A percentile compares a stretch with the other conserved stretches of the same genome.
phyloP scores from a whole-genome alignment of 2,888 invertebrate species.

The Tortrix viridana region DNA sequence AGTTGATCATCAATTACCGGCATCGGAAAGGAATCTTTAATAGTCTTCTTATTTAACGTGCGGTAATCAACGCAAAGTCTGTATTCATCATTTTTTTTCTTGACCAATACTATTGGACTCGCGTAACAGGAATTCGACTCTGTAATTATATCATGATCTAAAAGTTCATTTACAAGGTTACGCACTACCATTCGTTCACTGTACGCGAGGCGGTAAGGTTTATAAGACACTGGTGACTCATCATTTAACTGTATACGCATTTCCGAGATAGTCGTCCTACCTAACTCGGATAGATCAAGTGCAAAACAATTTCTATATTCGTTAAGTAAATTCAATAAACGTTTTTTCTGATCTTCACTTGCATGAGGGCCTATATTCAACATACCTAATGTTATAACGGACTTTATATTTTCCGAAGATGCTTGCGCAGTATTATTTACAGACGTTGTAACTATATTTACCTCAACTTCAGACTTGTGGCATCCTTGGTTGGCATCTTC shows the following conservation, averaged over 20 bases:
- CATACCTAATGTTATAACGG: slow-evolving; percentile 2
- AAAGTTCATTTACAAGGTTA: slow-evolving; percentile 7
- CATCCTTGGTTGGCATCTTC: not conserved
- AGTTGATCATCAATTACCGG: slow-evolving; percentile 51
- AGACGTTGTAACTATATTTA: slow-evolving; percentile 1
- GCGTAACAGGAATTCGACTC: slow-evolving; percentile 9
- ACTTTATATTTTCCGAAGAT: not conserved
- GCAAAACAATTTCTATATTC: slow-evolving; percentile 4
- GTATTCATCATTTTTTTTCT: slow-evolving; percentile 43
- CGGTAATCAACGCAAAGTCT: slow-evolving; percentile 45
- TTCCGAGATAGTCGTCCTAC: slow-evolving; percentile 3
- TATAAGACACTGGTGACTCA: slow-evolving; percentile 5
- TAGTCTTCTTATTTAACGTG: slow-evolving; percentile 39
- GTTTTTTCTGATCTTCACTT: not conserved
- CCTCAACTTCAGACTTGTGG: not conserved
- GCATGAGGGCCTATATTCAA: not conserved
- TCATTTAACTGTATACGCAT: slow-evolving; percentile 8
- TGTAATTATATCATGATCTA: slow-evolving; percentile 1
- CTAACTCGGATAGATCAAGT: not conserved
- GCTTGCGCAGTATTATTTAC: not conserved
- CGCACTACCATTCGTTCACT: slow-evolving; percentile 1
- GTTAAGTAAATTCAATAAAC: slow-evolving; percentile 3
- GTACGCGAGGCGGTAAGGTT: slow-evolving; percentile 10
- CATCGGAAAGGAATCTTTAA: slow-evolving; percentile 48
- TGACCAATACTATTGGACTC: slow-evolving; percentile 9